These are phyloP conservation scores for Australoheros facetus DNA, from an alignment of 2,797 vertebrate genomes.

Conservation along the genomic window DNA sequence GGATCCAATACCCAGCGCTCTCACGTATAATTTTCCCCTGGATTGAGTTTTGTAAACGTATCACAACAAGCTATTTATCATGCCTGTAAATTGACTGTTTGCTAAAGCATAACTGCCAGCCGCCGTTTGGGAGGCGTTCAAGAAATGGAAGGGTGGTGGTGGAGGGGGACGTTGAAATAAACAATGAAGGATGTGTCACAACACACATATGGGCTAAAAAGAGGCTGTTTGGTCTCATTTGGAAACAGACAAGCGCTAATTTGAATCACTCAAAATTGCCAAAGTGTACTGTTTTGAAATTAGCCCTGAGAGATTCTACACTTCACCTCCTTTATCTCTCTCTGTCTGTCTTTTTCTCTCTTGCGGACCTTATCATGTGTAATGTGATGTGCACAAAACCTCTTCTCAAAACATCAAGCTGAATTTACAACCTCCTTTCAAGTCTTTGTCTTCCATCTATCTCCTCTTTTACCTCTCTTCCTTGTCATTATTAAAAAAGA, in stretches of 20 bases:
- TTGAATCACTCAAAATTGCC: conserved; percentile 74
- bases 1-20: conserved; percentile 89
- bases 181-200: conserved; percentile 80
- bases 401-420: conserved; percentile 72
- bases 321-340: conserved; percentile 22
- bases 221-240: conserved; percentile 76
- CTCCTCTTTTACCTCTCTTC: conserved; percentile 83
- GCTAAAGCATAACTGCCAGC: conserved; percentile 93
- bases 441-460: conserved; percentile 68
- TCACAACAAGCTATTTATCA: conserved; percentile 94
- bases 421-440: conserved; percentile 76
- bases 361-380: conserved; percentile 54
- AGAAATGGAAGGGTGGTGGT: conserved; percentile 73
- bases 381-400: conserved; percentile 61
- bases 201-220: conserved; percentile 75
- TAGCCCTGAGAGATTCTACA: conserved; percentile 57
- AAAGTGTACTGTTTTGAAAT: conserved; percentile 69
- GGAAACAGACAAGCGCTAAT: conserved; percentile 75
- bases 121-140: conserved; percentile 88
- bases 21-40: conserved; percentile 92
- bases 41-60: conserved; percentile 91
- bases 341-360: conserved; percentile 29
- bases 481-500: conserved; percentile 94
- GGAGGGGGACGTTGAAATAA: conserved; percentile 58
- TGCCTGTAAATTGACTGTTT: conserved; percentile 94